A percentile compares a stretch with the other conserved stretches of the same genome.
Conservation (phyloP, 2,888 invertebrate species). For the Meiosimyza decipiens region DNA sequence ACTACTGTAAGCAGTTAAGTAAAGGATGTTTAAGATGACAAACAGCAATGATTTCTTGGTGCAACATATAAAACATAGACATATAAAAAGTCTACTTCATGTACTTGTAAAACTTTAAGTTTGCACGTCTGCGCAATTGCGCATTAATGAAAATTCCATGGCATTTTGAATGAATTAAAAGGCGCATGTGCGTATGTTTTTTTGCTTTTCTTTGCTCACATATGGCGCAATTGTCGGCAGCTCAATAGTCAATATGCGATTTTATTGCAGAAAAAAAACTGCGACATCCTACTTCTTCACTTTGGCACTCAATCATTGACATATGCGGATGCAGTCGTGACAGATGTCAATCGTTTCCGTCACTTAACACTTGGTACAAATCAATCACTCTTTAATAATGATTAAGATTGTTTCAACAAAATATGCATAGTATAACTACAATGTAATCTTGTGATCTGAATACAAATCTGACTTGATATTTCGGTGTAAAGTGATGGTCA, state of each 20-base stretch:
- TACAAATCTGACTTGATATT: too few relatives aligned
- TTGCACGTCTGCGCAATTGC: not conserved
- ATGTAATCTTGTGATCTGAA: too few relatives aligned
- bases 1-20: not conserved
- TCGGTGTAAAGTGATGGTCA: too few relatives aligned
- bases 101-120: not conserved
- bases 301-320: not conserved
- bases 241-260: not conserved
- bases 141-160: constrained; percentile 21
- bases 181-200: constrained; percentile 9
- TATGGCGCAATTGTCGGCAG: too few relatives aligned
- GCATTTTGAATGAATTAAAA: constrained; percentile 27
- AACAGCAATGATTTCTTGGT: not conserved
- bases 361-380: constrained; percentile 2
- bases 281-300: too few relatives aligned
- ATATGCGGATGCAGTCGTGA: not conserved
- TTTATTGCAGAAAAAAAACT: constrained; percentile 1
- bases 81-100: not conserved
- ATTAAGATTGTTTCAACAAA: too few relatives aligned
- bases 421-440: too few relatives aligned
- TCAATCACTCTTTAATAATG: not conserved
- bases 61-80: too few relatives aligned
- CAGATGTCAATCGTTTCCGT: constrained; percentile 1
- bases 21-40: constrained; percentile 26
- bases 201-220: not conserved